A percentile compares a stretch with the other conserved stretches of the same genome.
These are phyloP conservation scores for Acanthurus lineatus DNA, from an alignment of 2,797 vertebrate species.

Conservation along the genomic window DNA sequence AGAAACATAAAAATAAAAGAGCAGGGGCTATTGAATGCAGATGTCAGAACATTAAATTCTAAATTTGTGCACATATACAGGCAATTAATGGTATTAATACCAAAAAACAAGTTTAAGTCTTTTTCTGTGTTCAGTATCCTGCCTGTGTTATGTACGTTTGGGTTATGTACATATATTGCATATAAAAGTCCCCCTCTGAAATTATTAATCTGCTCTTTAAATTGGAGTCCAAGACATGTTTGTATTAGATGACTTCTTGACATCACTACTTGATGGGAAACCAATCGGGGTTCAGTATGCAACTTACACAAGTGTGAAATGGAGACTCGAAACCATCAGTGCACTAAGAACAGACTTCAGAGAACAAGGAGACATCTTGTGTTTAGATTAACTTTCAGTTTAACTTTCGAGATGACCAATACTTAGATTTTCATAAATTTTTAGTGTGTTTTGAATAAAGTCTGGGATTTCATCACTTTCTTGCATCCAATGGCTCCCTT, in stretches of 20 bases:
- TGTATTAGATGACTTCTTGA: not conserved
- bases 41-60: not conserved
- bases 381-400: no score
- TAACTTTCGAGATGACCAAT: not conserved
- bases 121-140: not conserved
- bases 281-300: not conserved
- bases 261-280: no score
- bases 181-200: not conserved
- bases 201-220: not conserved
- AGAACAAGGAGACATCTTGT: no score
- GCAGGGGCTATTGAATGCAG: conserved; percentile 14
- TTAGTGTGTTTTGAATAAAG: not conserved
- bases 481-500: not conserved
- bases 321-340: not conserved
- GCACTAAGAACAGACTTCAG: not conserved
- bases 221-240: not conserved
- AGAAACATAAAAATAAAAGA: not conserved
- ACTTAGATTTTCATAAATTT: not conserved
- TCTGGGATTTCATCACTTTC: not conserved
- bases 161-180: conserved; percentile 2
- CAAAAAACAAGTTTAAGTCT: not conserved
- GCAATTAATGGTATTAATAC: not conserved
- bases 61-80: not conserved
- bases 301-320: not conserved
- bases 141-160: not conserved